These are phyloP conservation scores for Mobula birostris DNA, from an alignment of 2,113 vertebrate genomes.

Conservation along the genomic window DNA sequence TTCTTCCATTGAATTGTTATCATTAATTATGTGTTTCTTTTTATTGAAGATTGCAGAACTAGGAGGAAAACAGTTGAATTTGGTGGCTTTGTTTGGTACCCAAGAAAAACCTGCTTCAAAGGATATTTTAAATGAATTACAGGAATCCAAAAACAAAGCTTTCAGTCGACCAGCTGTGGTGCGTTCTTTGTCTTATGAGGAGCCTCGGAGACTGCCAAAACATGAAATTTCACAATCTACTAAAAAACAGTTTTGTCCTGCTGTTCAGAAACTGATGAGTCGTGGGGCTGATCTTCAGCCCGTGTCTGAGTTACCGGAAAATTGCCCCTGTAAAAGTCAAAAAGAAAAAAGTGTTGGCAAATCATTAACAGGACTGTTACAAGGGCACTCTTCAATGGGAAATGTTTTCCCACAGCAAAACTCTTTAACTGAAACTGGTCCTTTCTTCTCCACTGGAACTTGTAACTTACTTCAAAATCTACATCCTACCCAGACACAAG, in stretches of 20 bases:
- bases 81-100: slow-evolving; percentile 74
- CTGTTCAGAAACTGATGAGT: slow-evolving; percentile 86
- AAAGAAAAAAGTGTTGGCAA: slow-evolving; percentile 41
- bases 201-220: slow-evolving; percentile 46
- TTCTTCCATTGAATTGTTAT: background rate
- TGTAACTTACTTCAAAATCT: slow-evolving; percentile 20
- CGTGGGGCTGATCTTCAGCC: slow-evolving; percentile 63
- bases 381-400: slow-evolving; percentile 30
- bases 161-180: slow-evolving; percentile 57
- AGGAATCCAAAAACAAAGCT: slow-evolving; percentile 37
- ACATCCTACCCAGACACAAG: background rate
- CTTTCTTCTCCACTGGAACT: background rate
- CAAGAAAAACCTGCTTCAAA: slow-evolving; percentile 48
- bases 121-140: background rate
- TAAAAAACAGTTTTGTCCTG: slow-evolving; percentile 67
- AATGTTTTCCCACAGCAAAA: slow-evolving; percentile 4
- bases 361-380: slow-evolving; percentile 62
- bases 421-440: background rate
- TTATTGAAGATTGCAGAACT: slow-evolving; percentile 57
- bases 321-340: slow-evolving; percentile 60
- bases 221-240: slow-evolving; percentile 35
- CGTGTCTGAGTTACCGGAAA: slow-evolving; percentile 68
- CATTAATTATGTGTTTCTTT: slow-evolving; percentile 37
- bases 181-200: slow-evolving; percentile 75
- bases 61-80: slow-evolving; percentile 66